These are phyloP conservation scores for Hozukius guyotensis DNA, from an alignment of 2,797 vertebrate species.

Conservation along the genomic window DNA sequence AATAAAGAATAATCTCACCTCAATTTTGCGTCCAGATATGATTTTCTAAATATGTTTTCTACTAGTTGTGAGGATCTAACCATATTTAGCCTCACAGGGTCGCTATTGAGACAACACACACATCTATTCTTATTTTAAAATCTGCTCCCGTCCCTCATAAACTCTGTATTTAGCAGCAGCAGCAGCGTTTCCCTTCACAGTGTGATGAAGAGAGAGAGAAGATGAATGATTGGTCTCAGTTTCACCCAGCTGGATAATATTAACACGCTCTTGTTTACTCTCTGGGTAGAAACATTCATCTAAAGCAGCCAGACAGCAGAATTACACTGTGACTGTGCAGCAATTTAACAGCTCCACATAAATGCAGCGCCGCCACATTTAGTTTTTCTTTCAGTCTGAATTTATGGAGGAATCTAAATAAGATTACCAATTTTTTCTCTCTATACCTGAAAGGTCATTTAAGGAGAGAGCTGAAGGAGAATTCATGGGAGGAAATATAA, in stretches of 20 bases:
- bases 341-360: background rate
- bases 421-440: background rate
- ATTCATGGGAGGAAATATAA: background rate
- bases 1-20: background rate
- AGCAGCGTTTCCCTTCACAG: background rate
- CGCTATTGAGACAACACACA: background rate
- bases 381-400: background rate
- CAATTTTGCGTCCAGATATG: background rate
- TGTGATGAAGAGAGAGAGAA: background rate
- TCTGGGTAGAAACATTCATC: conserved; percentile 48
- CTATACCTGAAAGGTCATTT: background rate
- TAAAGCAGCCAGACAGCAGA: conserved; percentile 25
- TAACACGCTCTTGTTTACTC: conserved; percentile 53
- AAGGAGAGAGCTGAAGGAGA: background rate
- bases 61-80: background rate
- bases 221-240: conserved; percentile 39
- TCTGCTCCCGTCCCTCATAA: background rate
- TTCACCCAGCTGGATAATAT: conserved; percentile 54
- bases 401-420: background rate
- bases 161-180: background rate
- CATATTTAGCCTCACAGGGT: background rate
- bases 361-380: conserved; percentile 7
- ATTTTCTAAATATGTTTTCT: background rate
- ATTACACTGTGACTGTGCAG: conserved; percentile 45
- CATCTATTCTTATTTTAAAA: background rate